Evolutionary conservation across 1,140 invertebrate genomes (phyloP).

Genomic region (Ruditapes philippinarum): DNA sequence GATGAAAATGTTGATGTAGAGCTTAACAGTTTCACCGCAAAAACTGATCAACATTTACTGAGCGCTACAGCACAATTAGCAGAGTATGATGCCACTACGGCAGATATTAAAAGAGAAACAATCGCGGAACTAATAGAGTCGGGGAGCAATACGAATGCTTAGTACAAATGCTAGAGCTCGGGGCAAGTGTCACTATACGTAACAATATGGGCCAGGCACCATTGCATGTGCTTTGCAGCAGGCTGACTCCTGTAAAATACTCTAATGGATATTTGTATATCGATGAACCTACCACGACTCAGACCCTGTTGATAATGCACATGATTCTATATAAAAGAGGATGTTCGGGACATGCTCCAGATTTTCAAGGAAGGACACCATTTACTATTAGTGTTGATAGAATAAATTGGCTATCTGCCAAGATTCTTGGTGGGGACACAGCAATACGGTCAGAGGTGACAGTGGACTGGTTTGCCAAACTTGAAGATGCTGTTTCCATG

Average conservation of each 20-base stretch:
- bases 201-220: constrained; percentile 50
- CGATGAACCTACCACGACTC: constrained; percentile 37
- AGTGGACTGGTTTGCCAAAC: not conserved
- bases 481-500: constrained; percentile 20
- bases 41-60: not conserved
- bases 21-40: not conserved
- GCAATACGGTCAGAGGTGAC: not conserved
- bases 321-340: constrained; percentile 54
- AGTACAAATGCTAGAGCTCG: constrained; percentile 40
- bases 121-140: not conserved
- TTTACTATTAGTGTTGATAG: constrained; percentile 30
- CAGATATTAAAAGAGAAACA: constrained; percentile 27
- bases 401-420: constrained; percentile 52
- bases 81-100: not conserved
- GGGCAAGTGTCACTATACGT: constrained; percentile 22
- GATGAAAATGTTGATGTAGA: constrained; percentile 19
- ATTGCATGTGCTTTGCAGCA: constrained; percentile 21
- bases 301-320: constrained; percentile 51
- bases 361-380: constrained; percentile 23
- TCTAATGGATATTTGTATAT: constrained; percentile 43
- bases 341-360: not conserved
- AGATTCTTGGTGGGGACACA: constrained; percentile 38
- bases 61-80: not conserved
- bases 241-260: constrained; percentile 31
- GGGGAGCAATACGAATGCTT: constrained; percentile 49